phyloP scores from a whole-genome alignment of 2,113 vertebrate species.

The Carassius carassius region DNA sequence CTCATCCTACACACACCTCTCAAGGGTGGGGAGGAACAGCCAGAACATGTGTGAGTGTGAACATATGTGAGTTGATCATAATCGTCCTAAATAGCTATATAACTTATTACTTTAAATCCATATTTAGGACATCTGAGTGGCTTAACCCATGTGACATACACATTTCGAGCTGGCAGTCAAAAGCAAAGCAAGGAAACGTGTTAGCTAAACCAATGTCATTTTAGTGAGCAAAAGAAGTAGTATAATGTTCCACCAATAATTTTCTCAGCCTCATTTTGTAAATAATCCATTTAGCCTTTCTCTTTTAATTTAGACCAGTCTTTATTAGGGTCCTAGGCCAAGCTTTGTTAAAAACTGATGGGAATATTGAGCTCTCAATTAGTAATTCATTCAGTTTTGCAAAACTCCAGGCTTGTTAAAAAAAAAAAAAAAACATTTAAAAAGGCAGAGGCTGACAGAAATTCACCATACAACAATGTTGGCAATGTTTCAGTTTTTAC shows the following conservation, averaged over 20 bases:
- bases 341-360: not conserved
- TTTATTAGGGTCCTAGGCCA: not conserved
- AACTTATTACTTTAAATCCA: not conserved
- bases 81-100: not conserved
- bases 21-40: not conserved
- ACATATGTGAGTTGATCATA: not conserved
- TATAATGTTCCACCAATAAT: not conserved
- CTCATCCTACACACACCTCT: not conserved
- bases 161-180: conserved; percentile 1
- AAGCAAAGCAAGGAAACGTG: not conserved
- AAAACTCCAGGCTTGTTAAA: not conserved
- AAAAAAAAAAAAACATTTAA: not conserved
- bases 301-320: not conserved
- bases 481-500: not conserved
- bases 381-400: not conserved
- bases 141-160: not conserved
- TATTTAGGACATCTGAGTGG: not conserved
- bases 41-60: conserved; percentile 11
- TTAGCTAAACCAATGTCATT: not conserved
- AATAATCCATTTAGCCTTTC: not conserved
- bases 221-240: not conserved
- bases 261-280: not conserved
- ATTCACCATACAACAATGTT: not conserved
- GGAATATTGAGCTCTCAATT: not conserved
- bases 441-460: not conserved